Evolutionary conservation across 2,797 vertebrate genomes (phyloP).

Genomic region (Eulemur mongoz): DNA sequence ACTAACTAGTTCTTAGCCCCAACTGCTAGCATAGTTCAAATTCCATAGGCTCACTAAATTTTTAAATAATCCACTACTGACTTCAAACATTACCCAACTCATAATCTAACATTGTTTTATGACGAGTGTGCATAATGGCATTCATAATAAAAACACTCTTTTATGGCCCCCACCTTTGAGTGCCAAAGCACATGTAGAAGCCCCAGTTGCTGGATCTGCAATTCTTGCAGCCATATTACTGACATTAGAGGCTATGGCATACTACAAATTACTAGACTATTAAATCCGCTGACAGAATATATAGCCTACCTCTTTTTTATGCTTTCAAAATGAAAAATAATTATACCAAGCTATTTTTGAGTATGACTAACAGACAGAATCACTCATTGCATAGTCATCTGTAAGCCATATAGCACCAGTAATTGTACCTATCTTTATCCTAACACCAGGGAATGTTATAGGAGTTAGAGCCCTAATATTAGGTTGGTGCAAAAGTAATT

Average conservation of each 20-base stretch:
- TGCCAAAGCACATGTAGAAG: not conserved
- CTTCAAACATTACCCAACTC: accelerated
- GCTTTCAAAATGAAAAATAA: not conserved
- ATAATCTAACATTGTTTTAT: not conserved
- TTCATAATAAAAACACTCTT: not conserved
- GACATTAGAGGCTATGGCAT: not conserved
- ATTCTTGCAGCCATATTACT: not conserved
- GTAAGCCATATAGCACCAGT: not conserved
- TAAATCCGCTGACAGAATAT: not conserved
- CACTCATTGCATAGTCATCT: not conserved
- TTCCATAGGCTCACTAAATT: not conserved
- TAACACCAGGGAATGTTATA: not conserved
- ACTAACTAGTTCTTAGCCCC: not conserved
- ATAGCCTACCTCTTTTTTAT: not conserved
- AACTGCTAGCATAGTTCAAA: not conserved
- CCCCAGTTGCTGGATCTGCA: not conserved
- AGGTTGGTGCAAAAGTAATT: no score
- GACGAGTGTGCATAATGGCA: not conserved
- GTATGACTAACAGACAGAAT: not conserved
- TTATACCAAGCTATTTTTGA: not conserved
- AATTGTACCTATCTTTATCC: not conserved
- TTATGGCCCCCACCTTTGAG: accelerated
- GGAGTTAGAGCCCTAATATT: no score
- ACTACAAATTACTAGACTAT: no score
- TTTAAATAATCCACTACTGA: not conserved